phyloP scores from a whole-genome alignment of 1,140 invertebrate species.

The Aethina tumida region DNA sequence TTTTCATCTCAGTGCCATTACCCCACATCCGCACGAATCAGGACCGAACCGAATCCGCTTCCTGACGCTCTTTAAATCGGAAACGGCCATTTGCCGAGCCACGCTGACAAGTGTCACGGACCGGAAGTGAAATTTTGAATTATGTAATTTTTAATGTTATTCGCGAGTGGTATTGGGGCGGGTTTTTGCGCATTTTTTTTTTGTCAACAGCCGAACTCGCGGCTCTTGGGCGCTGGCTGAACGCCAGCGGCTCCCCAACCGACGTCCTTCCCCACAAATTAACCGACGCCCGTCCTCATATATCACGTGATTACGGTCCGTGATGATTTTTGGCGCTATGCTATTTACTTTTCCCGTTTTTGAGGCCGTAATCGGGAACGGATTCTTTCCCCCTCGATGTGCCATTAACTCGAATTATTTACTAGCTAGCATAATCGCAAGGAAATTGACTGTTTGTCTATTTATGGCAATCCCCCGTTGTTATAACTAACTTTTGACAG shows the following conservation, averaged over 20 bases:
- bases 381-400: slow-evolving; percentile 2
- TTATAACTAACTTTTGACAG: no score
- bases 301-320: slow-evolving; percentile 29
- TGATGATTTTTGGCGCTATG: slow-evolving; percentile 28
- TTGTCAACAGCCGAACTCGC: slow-evolving; percentile 10
- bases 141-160: slow-evolving; percentile 32
- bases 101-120: slow-evolving; percentile 26
- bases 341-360: slow-evolving; percentile 27
- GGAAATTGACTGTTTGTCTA: slow-evolving; percentile 7
- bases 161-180: slow-evolving; percentile 17
- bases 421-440: slow-evolving; percentile 1
- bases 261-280: slow-evolving; percentile 24
- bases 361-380: no score
- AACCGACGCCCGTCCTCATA: slow-evolving; percentile 28
- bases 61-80: slow-evolving; percentile 32
- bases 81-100: slow-evolving; percentile 28
- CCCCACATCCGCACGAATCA: slow-evolving; percentile 26
- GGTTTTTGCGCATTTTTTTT: slow-evolving; percentile 20
- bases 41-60: slow-evolving; percentile 16
- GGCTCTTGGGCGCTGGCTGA: slow-evolving; percentile 18
- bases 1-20: slow-evolving; percentile 25
- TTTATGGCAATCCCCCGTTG: no score
- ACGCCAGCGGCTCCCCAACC: slow-evolving; percentile 20
- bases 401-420: slow-evolving; percentile 5
- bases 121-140: slow-evolving; percentile 30